These are phyloP conservation scores for Muschampia plurimacula DNA, from an alignment of 2,888 invertebrate species.

Conservation along the genomic window DNA sequence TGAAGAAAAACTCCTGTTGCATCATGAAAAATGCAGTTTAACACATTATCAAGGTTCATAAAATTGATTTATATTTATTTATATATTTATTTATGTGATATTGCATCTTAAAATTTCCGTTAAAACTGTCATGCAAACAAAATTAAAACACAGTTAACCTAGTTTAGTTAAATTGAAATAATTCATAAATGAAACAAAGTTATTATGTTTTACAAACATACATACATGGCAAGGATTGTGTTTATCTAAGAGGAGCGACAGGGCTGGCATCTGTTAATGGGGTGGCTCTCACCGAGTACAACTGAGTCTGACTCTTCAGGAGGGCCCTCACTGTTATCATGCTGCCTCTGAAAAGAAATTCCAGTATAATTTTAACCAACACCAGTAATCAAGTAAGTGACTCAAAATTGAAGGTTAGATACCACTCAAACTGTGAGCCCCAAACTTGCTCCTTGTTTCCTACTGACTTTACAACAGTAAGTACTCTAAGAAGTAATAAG, in stretches of 20 bases:
- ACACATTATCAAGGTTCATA: too few species aligned
- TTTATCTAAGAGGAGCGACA: constrained; percentile 78
- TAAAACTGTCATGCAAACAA: not conserved
- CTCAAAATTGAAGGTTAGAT: not conserved
- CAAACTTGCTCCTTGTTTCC: too few species aligned
- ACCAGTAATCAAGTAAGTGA: constrained; percentile 36
- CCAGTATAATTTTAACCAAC: not conserved
- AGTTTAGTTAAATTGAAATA: not conserved
- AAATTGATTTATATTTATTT: too few species aligned
- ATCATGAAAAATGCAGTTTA: too few species aligned
- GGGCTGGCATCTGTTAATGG: constrained; percentile 88
- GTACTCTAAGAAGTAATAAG: too few species aligned
- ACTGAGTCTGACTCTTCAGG: constrained; percentile 88
- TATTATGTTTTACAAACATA: constrained; percentile 50
- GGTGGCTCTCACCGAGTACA: constrained; percentile 88
- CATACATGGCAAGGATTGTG: constrained; percentile 45
- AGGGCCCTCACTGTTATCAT: constrained; percentile 88
- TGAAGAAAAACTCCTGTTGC: too few species aligned
- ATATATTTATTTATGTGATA: too few species aligned
- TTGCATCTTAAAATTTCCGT: too few species aligned
- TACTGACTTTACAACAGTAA: too few species aligned
- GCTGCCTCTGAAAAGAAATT: constrained; percentile 87
- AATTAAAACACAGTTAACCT: too few species aligned
- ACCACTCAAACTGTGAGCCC: too few species aligned
- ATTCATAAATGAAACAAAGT: constrained; percentile 3